A percentile compares a stretch with the other conserved stretches of the same genome.
Conservation (phyloP, 2,113 vertebrate species). For the Struthio camelus region DNA sequence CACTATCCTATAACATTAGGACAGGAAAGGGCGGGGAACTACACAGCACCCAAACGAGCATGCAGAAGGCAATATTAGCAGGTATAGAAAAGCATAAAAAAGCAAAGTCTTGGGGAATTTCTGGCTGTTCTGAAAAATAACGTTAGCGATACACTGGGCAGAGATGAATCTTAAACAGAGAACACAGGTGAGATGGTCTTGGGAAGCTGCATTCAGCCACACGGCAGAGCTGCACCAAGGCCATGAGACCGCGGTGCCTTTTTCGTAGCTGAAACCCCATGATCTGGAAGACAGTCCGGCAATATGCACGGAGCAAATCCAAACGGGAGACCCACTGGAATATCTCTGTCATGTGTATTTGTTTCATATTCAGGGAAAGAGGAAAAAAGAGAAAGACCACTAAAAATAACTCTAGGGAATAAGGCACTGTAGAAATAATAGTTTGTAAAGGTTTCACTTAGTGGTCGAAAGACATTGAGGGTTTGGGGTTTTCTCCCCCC, state of each 20-base stretch:
- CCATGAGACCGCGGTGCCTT: rapidly evolving
- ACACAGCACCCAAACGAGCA: not conserved
- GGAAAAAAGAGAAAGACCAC: not conserved
- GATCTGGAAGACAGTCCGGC: not conserved
- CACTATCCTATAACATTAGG: slow-evolving; percentile 49
- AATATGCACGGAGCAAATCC: not conserved
- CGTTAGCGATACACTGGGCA: not conserved
- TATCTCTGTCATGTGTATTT: not conserved
- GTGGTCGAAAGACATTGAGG: not conserved
- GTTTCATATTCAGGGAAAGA: not conserved
- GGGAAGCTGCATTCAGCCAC: not conserved
- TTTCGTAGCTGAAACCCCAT: not conserved
- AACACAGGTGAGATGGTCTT: not conserved
- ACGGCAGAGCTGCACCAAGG: not conserved
- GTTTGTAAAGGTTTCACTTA: not conserved
- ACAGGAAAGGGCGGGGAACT: not conserved
- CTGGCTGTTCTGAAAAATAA: not conserved
- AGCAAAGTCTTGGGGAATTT: not conserved
- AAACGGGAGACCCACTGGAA: not conserved
- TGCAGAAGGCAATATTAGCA: not conserved
- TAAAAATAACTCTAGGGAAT: not conserved
- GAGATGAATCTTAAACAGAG: not conserved
- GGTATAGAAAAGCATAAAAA: not conserved
- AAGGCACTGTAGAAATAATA: not conserved
- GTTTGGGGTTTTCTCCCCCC: not conserved